Evolutionary conservation across 1,140 invertebrate genomes (phyloP), one percentile per base, ranked within the genome.

Genomic region (Cotesia typhae): DNA sequence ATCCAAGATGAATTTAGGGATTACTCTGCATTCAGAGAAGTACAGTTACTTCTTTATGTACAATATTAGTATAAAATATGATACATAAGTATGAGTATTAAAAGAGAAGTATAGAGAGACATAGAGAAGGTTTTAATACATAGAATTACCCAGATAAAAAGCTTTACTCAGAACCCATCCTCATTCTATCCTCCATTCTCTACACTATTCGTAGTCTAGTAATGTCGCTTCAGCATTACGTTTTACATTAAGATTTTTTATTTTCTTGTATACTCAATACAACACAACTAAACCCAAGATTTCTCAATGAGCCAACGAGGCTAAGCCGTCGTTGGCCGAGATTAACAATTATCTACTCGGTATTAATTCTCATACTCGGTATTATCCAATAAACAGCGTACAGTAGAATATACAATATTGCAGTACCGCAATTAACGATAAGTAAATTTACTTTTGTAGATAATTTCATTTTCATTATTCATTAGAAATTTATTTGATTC

Each of bases 341-440:
- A 67, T 35, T 67, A 20, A 55, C 51, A 67, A 67, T 67, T 67
- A 67, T 12, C 66, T 67, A 36, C 35, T n/a, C 10, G 52, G 64
- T 51, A 28, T 10, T 10, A 67, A 66, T 14, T 10, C 20, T 17
- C 38, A 52, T 47, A n/a, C 17, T 37, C 36, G 28, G 14, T 61
- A 28, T n/a, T 17, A 59, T 17, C 20, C 28, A 28, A 28, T 28
- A 28, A 28, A 28, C 28, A 28, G 28, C 2, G 28, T 28, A 28
- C 28, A 28, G 28, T 28, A 17, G 17, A 17, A 17, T 17, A 28
- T 28, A 28, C 28, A 28, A 28, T 47, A 47, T 10, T 47, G 10
- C 41, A 47, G 6, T 47, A 47, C 41, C 41, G 10, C 7, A 47
- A 6, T 47, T 47, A 47, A 10, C 41, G 41, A 47, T 47, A 47